These are phyloP conservation scores for Apogon talboti DNA, from an alignment of 2,797 vertebrate genomes.

Conservation along the genomic window DNA sequence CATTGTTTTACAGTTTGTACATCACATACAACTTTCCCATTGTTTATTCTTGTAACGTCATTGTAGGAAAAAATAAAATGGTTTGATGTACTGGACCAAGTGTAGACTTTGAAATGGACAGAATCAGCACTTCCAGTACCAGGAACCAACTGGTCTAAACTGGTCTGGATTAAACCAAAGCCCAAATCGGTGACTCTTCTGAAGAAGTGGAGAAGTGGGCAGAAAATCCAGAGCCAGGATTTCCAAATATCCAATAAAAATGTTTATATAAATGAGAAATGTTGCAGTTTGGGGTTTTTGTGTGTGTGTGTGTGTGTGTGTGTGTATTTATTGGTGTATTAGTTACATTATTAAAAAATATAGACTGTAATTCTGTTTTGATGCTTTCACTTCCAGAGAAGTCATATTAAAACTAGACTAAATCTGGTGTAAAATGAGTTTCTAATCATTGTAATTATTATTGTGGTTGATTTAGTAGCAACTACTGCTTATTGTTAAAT, in stretches of 20 bases:
- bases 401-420: too few relatives aligned
- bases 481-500: too few relatives aligned
- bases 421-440: too few relatives aligned
- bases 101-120: constrained; percentile 42
- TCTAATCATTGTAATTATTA: too few relatives aligned
- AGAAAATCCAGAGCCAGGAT: constrained; percentile 49
- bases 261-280: constrained; percentile 53
- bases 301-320: too few relatives aligned
- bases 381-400: too few relatives aligned
- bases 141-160: neutral
- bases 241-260: constrained; percentile 73
- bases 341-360: too few relatives aligned
- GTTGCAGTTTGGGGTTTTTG: too few relatives aligned
- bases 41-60: constrained; percentile 51
- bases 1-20: constrained; percentile 40
- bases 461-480: too few relatives aligned
- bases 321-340: too few relatives aligned
- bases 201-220: constrained; percentile 64
- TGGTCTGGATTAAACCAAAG: constrained; percentile 48
- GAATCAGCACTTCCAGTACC: constrained; percentile 25
- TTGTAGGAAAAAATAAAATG: constrained; percentile 36
- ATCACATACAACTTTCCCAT: constrained; percentile 36
- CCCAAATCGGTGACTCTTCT: constrained; percentile 69
- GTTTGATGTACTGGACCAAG: constrained; percentile 44
- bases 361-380: too few relatives aligned